A percentile compares a stretch with the other conserved stretches of the same genome.
These are phyloP conservation scores for Ophioderma brevispina DNA, from an alignment of 35 echinoderm and acorn worm species.

Conservation along the genomic window DNA sequence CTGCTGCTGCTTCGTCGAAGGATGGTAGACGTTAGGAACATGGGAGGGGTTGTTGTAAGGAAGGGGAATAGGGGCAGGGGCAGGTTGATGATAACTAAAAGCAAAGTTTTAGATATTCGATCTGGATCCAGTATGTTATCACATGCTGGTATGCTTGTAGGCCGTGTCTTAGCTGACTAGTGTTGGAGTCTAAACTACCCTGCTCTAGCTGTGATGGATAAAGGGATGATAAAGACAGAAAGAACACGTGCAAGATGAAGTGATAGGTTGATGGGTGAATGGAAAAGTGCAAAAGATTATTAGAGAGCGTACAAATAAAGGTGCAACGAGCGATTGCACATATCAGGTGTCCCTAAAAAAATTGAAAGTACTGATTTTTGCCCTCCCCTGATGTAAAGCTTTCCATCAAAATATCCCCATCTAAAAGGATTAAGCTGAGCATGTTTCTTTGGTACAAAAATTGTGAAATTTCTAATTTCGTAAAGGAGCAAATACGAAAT, in stretches of 20 bases:
- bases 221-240: background rate
- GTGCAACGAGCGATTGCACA: no score
- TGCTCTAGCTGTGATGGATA: background rate
- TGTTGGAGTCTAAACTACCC: background rate
- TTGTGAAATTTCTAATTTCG: no score
- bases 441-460: no score
- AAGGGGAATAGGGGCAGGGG: conserved; percentile 24
- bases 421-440: no score
- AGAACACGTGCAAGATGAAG: background rate
- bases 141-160: background rate
- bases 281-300: no score
- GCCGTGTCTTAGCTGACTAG: background rate
- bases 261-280: no score
- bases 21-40: conserved; percentile 38
- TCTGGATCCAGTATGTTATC: conserved; percentile 11
- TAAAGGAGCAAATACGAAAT: no score
- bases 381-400: no score
- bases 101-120: conserved; percentile 9
- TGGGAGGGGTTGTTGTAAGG: conserved; percentile 65
- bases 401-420: no score
- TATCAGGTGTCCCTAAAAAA: no score
- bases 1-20: conserved; percentile 58
- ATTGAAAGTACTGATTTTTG: no score
- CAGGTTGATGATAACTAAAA: conserved; percentile 15
- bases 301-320: no score